Percentiles rank a stretch among this genome's conserved stretches.
phyloP scores from a whole-genome alignment of 2,113 vertebrate genomes.

The Dendrocopos noguchii region DNA sequence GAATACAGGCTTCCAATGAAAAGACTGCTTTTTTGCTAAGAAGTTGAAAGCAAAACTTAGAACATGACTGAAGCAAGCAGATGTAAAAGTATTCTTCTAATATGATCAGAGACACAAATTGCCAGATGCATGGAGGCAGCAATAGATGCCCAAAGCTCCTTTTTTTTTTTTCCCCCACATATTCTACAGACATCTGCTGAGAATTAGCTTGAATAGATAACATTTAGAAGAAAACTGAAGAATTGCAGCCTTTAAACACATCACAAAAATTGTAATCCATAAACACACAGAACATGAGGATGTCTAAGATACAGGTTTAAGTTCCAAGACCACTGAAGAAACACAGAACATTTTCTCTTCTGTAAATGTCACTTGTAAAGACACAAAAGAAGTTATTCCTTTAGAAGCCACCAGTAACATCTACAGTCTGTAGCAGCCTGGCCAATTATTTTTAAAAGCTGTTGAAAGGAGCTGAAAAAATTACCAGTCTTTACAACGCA shows the following conservation, averaged over 20 bases:
- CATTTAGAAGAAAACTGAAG: neutral
- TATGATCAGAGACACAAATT: neutral
- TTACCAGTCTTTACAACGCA: neutral
- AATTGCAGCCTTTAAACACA: neutral
- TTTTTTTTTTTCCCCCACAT: neutral
- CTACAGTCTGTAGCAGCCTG: neutral
- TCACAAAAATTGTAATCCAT: neutral
- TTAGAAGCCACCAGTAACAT: neutral
- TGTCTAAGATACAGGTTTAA: neutral
- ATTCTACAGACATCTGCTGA: neutral
- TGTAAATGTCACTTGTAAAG: fast-evolving
- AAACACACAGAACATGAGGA: neutral
- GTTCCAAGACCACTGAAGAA: neutral
- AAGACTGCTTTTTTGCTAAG: neutral
- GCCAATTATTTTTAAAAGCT: neutral
- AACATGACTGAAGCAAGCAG: neutral
- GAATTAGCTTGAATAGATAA: neutral
- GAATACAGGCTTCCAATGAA: neutral
- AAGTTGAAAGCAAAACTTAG: neutral
- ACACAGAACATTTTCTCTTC: neutral
- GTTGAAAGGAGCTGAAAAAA: neutral
- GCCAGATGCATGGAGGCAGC: neutral
- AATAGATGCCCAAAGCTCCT: neutral
- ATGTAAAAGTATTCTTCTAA: neutral
- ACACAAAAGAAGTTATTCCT: neutral